These are phyloP conservation scores for Pseudonaja textilis DNA, from an alignment of 2,113 vertebrate genomes.

Conservation along the genomic window DNA sequence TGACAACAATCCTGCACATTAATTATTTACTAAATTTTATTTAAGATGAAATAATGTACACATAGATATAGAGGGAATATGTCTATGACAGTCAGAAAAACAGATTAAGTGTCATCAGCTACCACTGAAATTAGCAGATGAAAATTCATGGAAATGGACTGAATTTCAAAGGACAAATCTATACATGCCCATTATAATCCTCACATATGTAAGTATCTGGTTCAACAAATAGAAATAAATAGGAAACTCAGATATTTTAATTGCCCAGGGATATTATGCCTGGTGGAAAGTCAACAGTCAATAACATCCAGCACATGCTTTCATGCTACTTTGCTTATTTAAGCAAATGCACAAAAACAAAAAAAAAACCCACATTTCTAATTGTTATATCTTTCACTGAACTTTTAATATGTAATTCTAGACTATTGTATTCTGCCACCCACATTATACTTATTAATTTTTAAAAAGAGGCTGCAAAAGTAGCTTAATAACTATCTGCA, in stretches of 20 bases:
- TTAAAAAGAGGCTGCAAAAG: not conserved
- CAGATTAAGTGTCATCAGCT: not conserved
- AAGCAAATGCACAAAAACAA: not conserved
- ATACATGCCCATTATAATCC: not conserved
- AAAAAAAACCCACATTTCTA: not conserved
- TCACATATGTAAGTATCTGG: not conserved
- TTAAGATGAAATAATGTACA: not conserved
- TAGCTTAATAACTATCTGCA: not conserved
- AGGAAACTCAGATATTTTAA: not conserved
- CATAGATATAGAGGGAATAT: not conserved
- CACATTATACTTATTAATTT: not conserved
- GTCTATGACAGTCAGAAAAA: not conserved
- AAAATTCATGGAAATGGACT: not conserved
- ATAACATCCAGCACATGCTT: not conserved
- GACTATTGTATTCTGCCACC: not conserved
- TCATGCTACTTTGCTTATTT: not conserved
- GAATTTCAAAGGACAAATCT: not conserved
- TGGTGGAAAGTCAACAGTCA: not conserved
- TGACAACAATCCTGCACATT: not conserved
- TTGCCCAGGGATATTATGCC: not conserved
- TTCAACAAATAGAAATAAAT: not conserved
- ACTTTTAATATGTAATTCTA: not conserved
- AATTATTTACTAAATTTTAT: not conserved
- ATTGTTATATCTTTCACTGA: not conserved
- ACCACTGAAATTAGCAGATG: not conserved